phyloP scores from a whole-genome alignment of 2,888 invertebrate genomes.

The Spicauda simplicius region DNA sequence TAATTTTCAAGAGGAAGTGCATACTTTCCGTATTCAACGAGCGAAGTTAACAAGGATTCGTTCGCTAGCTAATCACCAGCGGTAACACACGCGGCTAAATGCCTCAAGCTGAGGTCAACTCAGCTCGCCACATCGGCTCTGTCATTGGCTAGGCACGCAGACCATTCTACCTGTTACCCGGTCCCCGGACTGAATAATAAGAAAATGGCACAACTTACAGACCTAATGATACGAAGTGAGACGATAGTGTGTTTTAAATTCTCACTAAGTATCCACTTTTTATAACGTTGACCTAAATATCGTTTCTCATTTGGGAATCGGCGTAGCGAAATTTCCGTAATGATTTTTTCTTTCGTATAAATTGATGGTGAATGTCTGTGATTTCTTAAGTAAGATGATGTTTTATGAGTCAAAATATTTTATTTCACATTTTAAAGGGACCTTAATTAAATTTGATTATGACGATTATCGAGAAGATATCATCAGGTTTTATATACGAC shows the following conservation, averaged over 20 bases:
- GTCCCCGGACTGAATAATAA: conserved; percentile 15
- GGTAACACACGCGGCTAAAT: conserved; percentile 24
- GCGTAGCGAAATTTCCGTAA: not conserved
- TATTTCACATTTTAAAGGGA: too few relatives aligned
- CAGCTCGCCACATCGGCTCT: conserved; percentile 45
- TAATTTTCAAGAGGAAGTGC: too few relatives aligned
- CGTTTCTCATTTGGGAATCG: not conserved
- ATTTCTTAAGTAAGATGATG: too few relatives aligned
- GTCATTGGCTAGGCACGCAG: conserved; percentile 63
- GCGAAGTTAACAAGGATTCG: not conserved
- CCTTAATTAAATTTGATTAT: too few relatives aligned
- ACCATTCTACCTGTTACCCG: conserved; percentile 57
- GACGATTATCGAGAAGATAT: too few relatives aligned
- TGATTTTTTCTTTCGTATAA: not conserved
- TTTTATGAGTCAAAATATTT: too few relatives aligned
- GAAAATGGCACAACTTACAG: conserved; percentile 20
- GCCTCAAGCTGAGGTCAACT: conserved; percentile 48
- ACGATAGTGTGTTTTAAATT: conserved; percentile 20
- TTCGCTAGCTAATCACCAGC: not conserved
- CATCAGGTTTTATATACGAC: too few relatives aligned
- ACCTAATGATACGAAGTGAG: conserved; percentile 25
- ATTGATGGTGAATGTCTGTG: not conserved
- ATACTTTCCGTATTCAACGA: too few relatives aligned
- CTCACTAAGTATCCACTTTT: not conserved
- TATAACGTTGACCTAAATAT: conserved; percentile 18